These are phyloP conservation scores for Choristoneura fumiferana DNA, from an alignment of 1,140 invertebrate species.

Conservation along the genomic window DNA sequence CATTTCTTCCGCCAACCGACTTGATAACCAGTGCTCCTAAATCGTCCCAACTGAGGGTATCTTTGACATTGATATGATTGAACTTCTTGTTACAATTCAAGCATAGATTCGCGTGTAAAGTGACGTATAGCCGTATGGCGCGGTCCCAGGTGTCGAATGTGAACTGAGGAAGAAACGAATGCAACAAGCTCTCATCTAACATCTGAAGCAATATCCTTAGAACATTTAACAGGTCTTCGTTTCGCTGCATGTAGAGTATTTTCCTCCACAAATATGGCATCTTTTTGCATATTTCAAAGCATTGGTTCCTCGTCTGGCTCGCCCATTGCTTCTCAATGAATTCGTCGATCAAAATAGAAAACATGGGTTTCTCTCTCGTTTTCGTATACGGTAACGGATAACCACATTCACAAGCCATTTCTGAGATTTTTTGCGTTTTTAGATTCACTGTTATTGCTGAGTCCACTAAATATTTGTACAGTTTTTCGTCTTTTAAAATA, in stretches of 20 bases:
- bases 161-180: constrained; percentile 72
- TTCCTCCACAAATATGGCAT: constrained; percentile 81
- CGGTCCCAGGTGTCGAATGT: constrained; percentile 71
- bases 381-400: constrained; percentile 67
- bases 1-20: constrained; percentile 70
- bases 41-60: constrained; percentile 72
- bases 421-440: constrained; percentile 54
- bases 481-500: constrained; percentile 59
- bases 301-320: constrained; percentile 62
- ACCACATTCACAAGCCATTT: constrained; percentile 70
- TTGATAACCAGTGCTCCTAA: constrained; percentile 70
- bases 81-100: constrained; percentile 75
- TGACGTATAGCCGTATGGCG: constrained; percentile 65
- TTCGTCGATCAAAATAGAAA: constrained; percentile 65
- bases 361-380: constrained; percentile 64
- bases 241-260: constrained; percentile 69
- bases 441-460: constrained; percentile 72
- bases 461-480: constrained; percentile 75
- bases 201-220: constrained; percentile 72
- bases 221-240: constrained; percentile 72
- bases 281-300: constrained; percentile 78
- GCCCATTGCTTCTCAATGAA: constrained; percentile 75
- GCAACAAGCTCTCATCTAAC: constrained; percentile 69
- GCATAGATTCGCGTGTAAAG: constrained; percentile 67
- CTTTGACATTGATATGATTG: constrained; percentile 60